Percentiles rank a stretch among this genome's conserved stretches.
Conservation (phyloP, 2,113 vertebrate genomes). For the Takifugu flavidus region DNA sequence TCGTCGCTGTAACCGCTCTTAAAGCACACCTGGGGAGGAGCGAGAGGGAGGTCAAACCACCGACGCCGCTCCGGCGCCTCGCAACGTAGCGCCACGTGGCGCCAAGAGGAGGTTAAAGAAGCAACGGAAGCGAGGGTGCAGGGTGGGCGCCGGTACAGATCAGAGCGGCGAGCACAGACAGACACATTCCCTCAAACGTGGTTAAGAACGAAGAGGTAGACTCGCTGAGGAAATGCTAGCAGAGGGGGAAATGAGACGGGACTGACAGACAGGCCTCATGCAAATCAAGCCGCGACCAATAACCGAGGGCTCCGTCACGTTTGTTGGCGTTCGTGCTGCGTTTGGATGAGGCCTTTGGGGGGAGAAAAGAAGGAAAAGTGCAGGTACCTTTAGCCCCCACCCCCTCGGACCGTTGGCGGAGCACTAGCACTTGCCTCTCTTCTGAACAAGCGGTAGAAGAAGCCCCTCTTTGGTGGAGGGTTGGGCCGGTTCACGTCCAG, state of each 20-base stretch:
- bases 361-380: constrained; percentile 50
- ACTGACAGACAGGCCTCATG: constrained; percentile 23
- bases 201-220: neutral
- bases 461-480: constrained; percentile 80
- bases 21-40: constrained; percentile 83
- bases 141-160: too few relatives aligned
- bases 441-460: constrained; percentile 85
- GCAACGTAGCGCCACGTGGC: neutral
- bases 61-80: neutral
- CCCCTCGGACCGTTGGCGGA: constrained; percentile 68
- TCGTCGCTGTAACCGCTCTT: constrained; percentile 78
- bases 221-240: neutral
- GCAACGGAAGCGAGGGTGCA: neutral
- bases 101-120: neutral
- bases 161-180: too few relatives aligned
- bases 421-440: constrained; percentile 83
- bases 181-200: too few relatives aligned
- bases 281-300: constrained; percentile 10
- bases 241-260: neutral
- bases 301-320: too few relatives aligned
- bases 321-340: constrained; percentile 4
- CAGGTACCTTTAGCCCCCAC: constrained; percentile 77
- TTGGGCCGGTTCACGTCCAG: constrained; percentile 69
- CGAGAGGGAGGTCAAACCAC: constrained; percentile 35
- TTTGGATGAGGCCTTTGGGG: constrained; percentile 40